Conservation (phyloP, 2,888 invertebrate genomes). For the Drosophila longiperda region DNA sequence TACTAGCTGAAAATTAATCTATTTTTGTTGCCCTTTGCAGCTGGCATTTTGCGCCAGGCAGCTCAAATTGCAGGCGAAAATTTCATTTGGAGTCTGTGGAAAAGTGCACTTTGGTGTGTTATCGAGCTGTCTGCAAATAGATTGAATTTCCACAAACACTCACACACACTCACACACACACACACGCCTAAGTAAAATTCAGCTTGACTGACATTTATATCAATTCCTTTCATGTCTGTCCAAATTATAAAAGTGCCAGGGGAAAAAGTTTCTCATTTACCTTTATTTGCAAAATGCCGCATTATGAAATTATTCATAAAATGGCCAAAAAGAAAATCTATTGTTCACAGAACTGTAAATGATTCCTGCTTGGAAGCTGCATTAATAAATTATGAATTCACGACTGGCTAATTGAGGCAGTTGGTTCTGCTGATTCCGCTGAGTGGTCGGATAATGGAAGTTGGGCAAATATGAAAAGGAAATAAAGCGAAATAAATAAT, state of each 20-base stretch:
- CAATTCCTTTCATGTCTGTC: background rate
- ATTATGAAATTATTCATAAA: slow-evolving; percentile 9
- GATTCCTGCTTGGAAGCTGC: background rate
- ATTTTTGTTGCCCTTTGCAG: slow-evolving; percentile 16
- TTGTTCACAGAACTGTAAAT: background rate
- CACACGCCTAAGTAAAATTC: background rate
- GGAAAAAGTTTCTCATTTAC: background rate
- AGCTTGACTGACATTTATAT: slow-evolving; percentile 3
- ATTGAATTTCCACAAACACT: slow-evolving; percentile 46
- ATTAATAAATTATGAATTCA: slow-evolving; percentile 37
- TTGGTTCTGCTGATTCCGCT: slow-evolving; percentile 1
- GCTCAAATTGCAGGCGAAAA: slow-evolving; percentile 42
- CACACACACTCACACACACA: background rate
- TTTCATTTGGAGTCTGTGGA: slow-evolving; percentile 22
- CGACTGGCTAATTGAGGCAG: slow-evolving; percentile 58
- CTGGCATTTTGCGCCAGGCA: slow-evolving; percentile 20
- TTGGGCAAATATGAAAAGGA: slow-evolving; percentile 60
- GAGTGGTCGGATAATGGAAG: slow-evolving; percentile 15
- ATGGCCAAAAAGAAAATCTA: background rate
- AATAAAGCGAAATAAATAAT: slow-evolving; percentile 32
- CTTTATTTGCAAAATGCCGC: background rate
- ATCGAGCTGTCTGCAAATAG: slow-evolving; percentile 43
- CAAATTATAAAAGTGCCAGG: background rate
- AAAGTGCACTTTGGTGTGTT: slow-evolving; percentile 51
- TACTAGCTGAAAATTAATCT: slow-evolving; percentile 14